Base-by-base conservation (phyloP, 2,888 invertebrate species). In the Anagyrus pseudococci region DNA sequence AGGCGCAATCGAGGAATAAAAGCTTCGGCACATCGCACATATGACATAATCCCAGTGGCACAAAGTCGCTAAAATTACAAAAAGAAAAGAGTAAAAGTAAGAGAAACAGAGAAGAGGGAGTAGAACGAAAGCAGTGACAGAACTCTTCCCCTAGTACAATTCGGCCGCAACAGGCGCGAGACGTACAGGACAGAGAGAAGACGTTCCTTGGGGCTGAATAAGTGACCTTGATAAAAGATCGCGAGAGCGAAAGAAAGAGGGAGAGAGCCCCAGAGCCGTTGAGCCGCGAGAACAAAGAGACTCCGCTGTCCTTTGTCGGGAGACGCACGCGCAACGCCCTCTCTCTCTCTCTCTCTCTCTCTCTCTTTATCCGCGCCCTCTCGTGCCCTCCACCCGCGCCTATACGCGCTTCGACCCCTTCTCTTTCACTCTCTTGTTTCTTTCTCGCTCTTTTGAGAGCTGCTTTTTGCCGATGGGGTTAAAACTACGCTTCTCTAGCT, bases 211-310 rank as follows among this genome's bases (percentile, higher is more conserved):
- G n/a, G n/a, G n/a, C 69, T 75, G 73, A 76, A 76, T 77, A 78
- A 79, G 75, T 80, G 80, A 80, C 80, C 80, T 80, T 80, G 80
- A 78, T 78, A 78, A 79, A 80, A 79, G 76, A 78, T 78, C 75
- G 43, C 43, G 44, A 7, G n/a, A n/a, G n/a, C n/a, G n/a, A n/a
- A n/a, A n/a, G n/a, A n/a, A 7, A 49, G 52, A 40, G 44, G 13
- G 44, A 44, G 58, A 48, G 23, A 4, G 41, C 60, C 43, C 68
- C 70, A 75, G 75, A 75, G 74, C 77, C 77, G 77, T 77, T 78
- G 78, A 79, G 77, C 75, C 73, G 72, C 73, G 72, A 75, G 80
- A 78, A 80, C 79, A 80, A 79, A 80, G 79, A 77, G 77, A 72
- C 75, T 79, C 77, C 76, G 75, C 76, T 75, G 75, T 74, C 76